Percentiles rank a stretch among this genome's conserved stretches.
phyloP scores from a whole-genome alignment of 2,888 invertebrate genomes.

The Cheiracanthium punctorium region DNA sequence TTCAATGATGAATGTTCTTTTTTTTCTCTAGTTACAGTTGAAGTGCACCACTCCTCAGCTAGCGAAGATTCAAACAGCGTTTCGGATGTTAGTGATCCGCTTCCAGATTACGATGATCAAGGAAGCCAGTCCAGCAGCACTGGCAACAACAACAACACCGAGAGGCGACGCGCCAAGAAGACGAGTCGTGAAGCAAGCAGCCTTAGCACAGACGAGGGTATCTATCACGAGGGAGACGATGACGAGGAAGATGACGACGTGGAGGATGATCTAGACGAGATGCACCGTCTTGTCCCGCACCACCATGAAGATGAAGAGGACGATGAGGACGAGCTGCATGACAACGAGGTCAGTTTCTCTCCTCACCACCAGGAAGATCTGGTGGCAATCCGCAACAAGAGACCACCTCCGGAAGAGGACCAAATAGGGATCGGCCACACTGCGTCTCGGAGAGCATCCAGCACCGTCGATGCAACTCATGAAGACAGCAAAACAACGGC shows the following conservation, averaged over 20 bases:
- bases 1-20: no score
- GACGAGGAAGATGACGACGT: conserved; percentile 53
- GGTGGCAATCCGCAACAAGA: conserved; percentile 70
- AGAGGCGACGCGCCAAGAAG: conserved; percentile 76
- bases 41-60: conserved; percentile 72
- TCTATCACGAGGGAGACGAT: conserved; percentile 71
- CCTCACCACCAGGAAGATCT: conserved; percentile 71
- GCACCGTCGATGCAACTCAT: conserved; percentile 56
- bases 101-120: conserved; percentile 85
- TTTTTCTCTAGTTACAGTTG: conserved; percentile 72
- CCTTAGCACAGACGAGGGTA: conserved; percentile 72
- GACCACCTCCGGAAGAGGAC: conserved; percentile 50
- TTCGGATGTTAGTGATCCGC: conserved; percentile 72
- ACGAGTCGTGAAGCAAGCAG: conserved; percentile 69
- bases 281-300: conserved; percentile 34
- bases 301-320: conserved; percentile 57
- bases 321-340: conserved; percentile 70
- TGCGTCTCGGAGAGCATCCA: conserved; percentile 68
- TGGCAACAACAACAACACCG: conserved; percentile 33
- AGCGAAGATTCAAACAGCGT: conserved; percentile 72
- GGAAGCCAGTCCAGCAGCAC: conserved; percentile 61
- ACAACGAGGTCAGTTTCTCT: conserved; percentile 70
- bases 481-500: conserved; percentile 41
- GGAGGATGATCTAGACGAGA: conserved; percentile 19
- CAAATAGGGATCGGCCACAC: conserved; percentile 4